Conservation (phyloP, 2,888 invertebrate species). For the Apodemia duryi region DNA sequence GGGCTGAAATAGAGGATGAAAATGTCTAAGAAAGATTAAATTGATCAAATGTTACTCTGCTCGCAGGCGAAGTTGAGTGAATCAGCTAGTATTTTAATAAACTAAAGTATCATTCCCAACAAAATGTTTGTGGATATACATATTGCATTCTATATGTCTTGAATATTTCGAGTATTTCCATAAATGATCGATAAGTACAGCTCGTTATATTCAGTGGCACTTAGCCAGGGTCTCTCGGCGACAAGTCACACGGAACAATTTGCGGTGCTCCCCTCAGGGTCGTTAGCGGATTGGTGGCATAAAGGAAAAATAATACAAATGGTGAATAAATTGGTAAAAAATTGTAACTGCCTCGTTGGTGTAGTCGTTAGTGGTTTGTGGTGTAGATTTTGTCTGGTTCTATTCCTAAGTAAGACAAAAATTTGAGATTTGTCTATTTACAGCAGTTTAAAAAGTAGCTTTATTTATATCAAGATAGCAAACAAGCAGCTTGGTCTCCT, state of each 20-base stretch:
- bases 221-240: conserved; percentile 44
- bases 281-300: conserved; percentile 17
- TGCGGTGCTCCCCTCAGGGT: conserved; percentile 25
- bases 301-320: conserved; percentile 7
- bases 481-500: no score
- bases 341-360: neutral
- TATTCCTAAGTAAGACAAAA: no score
- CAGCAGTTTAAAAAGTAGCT: no score
- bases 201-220: conserved; percentile 47
- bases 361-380: no score
- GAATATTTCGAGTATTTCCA: conserved; percentile 8
- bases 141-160: neutral
- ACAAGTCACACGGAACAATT: conserved; percentile 51
- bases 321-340: neutral
- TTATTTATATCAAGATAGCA: no score
- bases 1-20: no score
- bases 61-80: no score
- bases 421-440: no score
- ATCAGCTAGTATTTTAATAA: no score
- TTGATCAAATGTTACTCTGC: no score
- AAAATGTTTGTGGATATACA: neutral
- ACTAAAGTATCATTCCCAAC: neutral
- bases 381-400: no score
- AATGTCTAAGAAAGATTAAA: no score
- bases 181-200: conserved; percentile 24